Percentiles rank a stretch among this genome's conserved stretches.
Conservation (phyloP, 2,797 vertebrate genomes). For the Helarctos malayanus region DNA sequence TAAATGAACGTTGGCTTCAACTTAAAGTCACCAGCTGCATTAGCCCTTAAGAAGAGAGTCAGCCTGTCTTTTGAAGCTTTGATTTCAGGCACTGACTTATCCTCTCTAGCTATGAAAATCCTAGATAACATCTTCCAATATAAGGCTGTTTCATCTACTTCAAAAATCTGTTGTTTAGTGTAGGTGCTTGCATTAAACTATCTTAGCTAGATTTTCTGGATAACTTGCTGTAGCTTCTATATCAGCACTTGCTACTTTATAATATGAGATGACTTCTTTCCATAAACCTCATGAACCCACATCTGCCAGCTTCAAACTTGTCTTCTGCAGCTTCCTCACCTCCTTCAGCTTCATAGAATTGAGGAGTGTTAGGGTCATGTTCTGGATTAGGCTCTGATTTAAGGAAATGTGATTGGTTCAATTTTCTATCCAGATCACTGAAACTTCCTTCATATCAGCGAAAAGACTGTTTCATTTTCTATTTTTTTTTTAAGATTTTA, state of each 20-base stretch:
- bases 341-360: neutral
- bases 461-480: neutral
- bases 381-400: neutral
- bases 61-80: neutral
- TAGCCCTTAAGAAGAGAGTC: neutral
- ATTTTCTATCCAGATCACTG: neutral
- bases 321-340: neutral
- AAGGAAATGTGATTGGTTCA: neutral
- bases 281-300: neutral
- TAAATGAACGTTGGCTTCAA: neutral
- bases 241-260: neutral
- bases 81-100: neutral
- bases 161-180: neutral
- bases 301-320: neutral
- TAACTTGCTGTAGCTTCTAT: neutral
- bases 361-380: neutral
- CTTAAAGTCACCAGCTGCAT: neutral
- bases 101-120: neutral
- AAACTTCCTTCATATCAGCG: neutral
- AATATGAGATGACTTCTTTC: neutral
- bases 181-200: neutral
- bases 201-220: neutral
- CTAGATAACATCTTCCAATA: neutral
- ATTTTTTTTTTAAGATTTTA: no score
- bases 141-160: neutral